Conservation (phyloP, 2,113 vertebrate species). For the Notechis scutatus region DNA sequence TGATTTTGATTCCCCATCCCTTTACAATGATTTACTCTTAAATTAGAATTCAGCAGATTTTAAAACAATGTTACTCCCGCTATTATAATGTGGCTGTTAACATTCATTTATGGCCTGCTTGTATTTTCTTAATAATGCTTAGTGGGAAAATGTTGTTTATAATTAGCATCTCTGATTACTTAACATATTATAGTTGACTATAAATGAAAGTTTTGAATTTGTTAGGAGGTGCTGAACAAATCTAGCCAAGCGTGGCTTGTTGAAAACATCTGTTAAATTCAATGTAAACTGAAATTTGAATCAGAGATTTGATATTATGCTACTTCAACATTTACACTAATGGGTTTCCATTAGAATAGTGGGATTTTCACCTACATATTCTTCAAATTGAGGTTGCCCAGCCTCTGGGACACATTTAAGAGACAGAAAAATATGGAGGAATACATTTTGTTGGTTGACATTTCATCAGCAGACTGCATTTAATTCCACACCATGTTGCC, state of each 20-base stretch:
- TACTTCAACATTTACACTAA: not conserved
- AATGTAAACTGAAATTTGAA: not conserved
- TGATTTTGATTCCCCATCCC: not conserved
- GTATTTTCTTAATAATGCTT: not conserved
- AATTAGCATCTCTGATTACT: not conserved
- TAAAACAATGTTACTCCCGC: not conserved
- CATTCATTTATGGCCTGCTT: not conserved
- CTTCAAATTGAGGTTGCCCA: not conserved
- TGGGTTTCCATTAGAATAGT: not conserved
- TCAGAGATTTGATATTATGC: not conserved
- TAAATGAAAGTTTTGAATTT: not conserved
- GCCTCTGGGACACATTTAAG: not conserved
- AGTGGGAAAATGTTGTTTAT: not conserved
- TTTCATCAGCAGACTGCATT: slow-evolving; percentile 4
- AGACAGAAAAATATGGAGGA: not conserved
- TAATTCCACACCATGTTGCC: not conserved
- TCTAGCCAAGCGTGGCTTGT: not conserved
- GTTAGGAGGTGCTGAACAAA: not conserved
- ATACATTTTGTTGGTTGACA: not conserved
- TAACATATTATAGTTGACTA: not conserved
- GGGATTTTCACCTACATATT: not conserved
- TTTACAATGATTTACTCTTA: not conserved
- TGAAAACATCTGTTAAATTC: not conserved
- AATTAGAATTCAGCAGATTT: not conserved
- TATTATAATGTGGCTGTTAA: not conserved